Evolutionary conservation across 2,888 invertebrate species (phyloP).

Genomic region (Punctoribates punctum): DNA sequence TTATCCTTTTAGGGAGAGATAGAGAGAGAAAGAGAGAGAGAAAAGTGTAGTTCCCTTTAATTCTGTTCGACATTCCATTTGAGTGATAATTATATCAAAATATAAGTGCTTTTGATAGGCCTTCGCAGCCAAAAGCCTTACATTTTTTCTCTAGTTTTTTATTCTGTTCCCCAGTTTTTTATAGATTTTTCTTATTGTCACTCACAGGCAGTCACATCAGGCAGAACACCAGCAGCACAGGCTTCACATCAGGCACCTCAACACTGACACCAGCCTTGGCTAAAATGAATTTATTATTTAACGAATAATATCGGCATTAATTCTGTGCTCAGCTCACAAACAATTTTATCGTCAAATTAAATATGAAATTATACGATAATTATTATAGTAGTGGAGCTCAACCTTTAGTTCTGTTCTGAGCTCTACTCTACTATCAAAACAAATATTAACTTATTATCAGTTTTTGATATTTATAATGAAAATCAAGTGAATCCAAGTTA

Average conservation of each 20-base stretch:
- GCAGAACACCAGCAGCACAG: not conserved
- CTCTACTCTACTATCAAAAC: too few relatives aligned
- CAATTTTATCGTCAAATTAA: not conserved
- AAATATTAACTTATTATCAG: not conserved
- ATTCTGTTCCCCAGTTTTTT: not conserved
- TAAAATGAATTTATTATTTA: constrained; percentile 10
- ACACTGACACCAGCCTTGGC: constrained; percentile 21
- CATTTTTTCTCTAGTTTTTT: not conserved
- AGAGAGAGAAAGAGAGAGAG: not conserved
- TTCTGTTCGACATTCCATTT: not conserved
- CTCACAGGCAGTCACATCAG: not conserved
- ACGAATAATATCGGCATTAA: not conserved
- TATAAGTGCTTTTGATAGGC: constrained; percentile 23
- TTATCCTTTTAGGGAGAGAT: not conserved
- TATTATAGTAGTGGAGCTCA: too few relatives aligned
- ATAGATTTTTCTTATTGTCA: constrained; percentile 2
- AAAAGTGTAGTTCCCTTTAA: not conserved
- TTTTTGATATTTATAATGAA: not conserved
- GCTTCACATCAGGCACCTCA: constrained; percentile 5
- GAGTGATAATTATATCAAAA: constrained; percentile 15
- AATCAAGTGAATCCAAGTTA: too few relatives aligned
- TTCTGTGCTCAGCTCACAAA: not conserved
- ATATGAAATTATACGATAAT: not conserved
- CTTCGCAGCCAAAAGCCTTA: not conserved
- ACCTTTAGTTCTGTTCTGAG: too few relatives aligned